Evolutionary conservation across 2,113 vertebrate species (phyloP), one percentile per base, ranked within the genome.

Genomic region (Orientallactaga bullata): DNA sequence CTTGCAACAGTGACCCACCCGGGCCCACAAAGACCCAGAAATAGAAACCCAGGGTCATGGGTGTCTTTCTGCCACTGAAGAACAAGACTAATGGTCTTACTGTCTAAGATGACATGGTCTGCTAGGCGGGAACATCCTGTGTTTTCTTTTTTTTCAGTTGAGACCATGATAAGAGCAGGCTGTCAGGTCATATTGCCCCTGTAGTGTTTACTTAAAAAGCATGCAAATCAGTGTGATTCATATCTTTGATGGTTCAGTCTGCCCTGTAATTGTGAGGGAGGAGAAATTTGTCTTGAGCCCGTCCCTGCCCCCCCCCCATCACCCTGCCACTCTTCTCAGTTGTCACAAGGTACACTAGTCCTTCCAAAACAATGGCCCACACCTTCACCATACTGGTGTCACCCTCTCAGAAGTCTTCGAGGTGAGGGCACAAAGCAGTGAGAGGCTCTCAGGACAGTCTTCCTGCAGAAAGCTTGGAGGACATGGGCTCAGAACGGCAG

Each of bases 141-240:
- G 81, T 90, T 89, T 73, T 32, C 78, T 63, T 76, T 92, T 76
- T 92, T 90, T 65, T 60, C 21, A 73, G 63, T 8, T 1, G 80
- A 77, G 85, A 86, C 94, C 81, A 66, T 35, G 84, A 58, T 69
- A 65, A 89, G 93, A 86, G 88, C 55, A 73, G 55, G 91, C 85
- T 93, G 68, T 90, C 68, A 30, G 94, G 95, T 96, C 97, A 91
- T 2, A 1, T 55, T 74, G 85, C 91, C 80, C 85, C 65, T n/a
- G 42, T 68, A 85, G 80, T 94, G 39, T 95, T 95, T 96, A 65
- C 89, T 95, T 95, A 69, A 39, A 85, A 96, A 96, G 85, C 94
- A 85, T 0, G 0, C 68, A 73, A 73, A 85, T 82, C 63, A 60
- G 73, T 94, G 89, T 95, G 96, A 96, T 93, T 94, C 78, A 79